Base-by-base conservation (phyloP, 2,113 vertebrate species). In the Antennarius striatus region DNA sequence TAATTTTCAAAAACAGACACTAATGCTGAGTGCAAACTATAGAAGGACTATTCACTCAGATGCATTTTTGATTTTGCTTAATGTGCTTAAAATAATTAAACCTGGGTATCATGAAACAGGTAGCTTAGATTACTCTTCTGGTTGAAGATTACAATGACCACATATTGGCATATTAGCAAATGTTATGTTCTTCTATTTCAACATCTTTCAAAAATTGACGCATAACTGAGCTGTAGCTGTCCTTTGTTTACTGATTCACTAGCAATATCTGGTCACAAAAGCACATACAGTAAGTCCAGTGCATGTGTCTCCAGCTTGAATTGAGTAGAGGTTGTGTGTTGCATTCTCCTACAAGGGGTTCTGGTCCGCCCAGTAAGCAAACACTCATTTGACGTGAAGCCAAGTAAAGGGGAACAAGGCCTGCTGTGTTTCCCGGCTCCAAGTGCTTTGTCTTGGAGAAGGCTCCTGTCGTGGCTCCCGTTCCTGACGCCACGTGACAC, bases 311-410 rank as follows among this genome's bases (percentile, higher is more conserved):
- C 42, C 7, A 16, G 29, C 45, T 55, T 70, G 63, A 66, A 40
- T 55, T 58, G 39, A 57, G 64, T 40, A 9, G 45, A 66, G 56
- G 54, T 59, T 82, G 75, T 59, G 42, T 64, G 51, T 55, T 80
- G 75, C 40, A 4, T 52, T 63, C 56, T 54, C 68, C 57, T 63
- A 32, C 63, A 66, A 59, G 78, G 67, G 66, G 66, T 75, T 72
- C 55, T 53, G 75, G 68, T 81, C 57, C 67, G 83, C 75, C 58
- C 70, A 71, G 88, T 78, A 88, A 90, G 85, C 86, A 88, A 91
- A 89, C 85, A 88, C 85, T 80, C 85, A 86, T 75, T 89, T 88
- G 84, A 89, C 75, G 71, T 61, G 56, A 63, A 80, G 82, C 86
- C 65, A 82, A 77, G 67, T 52, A 29, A 73, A 63, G 57, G 59